Base-by-base conservation (phyloP, 2,888 invertebrate species). In the Heliconius cydno region DNA sequence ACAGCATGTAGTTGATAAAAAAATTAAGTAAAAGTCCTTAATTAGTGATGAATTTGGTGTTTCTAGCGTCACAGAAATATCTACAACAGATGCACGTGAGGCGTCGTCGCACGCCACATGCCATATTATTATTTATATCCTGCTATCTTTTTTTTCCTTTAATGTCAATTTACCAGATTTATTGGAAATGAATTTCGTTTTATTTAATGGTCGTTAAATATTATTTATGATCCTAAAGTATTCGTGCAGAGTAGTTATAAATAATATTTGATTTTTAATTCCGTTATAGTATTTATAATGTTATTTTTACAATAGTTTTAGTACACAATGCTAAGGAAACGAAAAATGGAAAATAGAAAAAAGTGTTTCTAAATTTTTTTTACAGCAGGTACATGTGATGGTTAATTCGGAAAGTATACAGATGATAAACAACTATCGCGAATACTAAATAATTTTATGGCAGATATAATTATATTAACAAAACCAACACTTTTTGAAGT, bases 71-170 rank as follows among this genome's bases (percentile, higher is more conserved):
- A 77, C 79, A 38, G 46, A 79, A 79, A 79, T 79, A 79, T 22
- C 71, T 72, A n/a, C 60, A 79, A 73, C 79, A 79, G 76, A 79
- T 79, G 73, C 76, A 82, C 78, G 78, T 78, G 73, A 63, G 60
- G 77, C 52, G 52, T 52, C 77, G 80, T 74, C 76, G n/a, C 41
- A 60, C 73, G 78, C 67, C 78, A 72, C 72, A 78, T 78, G 79
- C 74, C 75, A 75, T 80, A 74, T 78, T 71, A 71, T 76, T 78
- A 76, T 80, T 72, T 70, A 71, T 72, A 67, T 12, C 63, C 77
- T 41, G 25, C 57, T 25, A 34, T 80, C 73, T 74, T 80, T 77
- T 28, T 63, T 46, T 60, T 80, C 34, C 25, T 34, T 67, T 28
- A 30, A 9, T 77, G 68, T 60, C 72, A 70, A 77, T 80, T 70